Base-by-base conservation (phyloP, 2,888 invertebrate species). In the Drosophila meridiana region DNA sequence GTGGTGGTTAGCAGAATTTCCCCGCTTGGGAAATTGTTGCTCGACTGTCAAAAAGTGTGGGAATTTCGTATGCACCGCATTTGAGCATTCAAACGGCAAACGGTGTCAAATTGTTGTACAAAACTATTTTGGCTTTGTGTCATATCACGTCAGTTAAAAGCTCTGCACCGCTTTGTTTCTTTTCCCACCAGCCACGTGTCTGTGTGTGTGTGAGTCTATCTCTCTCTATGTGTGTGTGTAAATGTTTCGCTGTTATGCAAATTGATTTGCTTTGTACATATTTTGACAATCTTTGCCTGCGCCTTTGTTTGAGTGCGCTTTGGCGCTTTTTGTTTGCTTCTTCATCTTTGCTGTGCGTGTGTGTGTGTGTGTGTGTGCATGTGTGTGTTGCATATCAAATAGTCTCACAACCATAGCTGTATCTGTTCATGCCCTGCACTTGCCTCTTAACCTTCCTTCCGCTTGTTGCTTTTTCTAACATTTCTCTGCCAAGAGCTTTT, bases 211-310 rank as follows among this genome's bases (percentile, higher is more conserved):
- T 67, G 58, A 43, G 28, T 14, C 13, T 47, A 13, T 47, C 45
- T 13, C 45, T 11, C 45, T 43, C 43, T 8, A 50, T 74, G 45
- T 62, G 38, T 59, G 55, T 69, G 65, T 70, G 59, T 83, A 66
- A 72, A 72, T 72, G 72, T 66, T 71, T 72, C 50, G 68, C 70
- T 78, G 78, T 80, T 88, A 91, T 91, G 90, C 83, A 90, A 90
- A 90, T 91, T 90, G 90, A 87, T 86, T 87, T 85, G 75, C 74
- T 72, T 76, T 85, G 70, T 79, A 81, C 70, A 81, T 74, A 77
- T 82, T 83, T 81, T 81, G 79, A 79, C 79, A 81, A 81, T 68
- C 67, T 42, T 42, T 42, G 71, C 69, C 76, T 79, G 80, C 76
- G 45, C 77, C 82, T 78, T 78, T 83, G 71, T 75, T 73, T 73